These are phyloP conservation scores for Mesoclemmys tuberculata DNA, from an alignment of 2,113 vertebrate species.

Conservation along the genomic window DNA sequence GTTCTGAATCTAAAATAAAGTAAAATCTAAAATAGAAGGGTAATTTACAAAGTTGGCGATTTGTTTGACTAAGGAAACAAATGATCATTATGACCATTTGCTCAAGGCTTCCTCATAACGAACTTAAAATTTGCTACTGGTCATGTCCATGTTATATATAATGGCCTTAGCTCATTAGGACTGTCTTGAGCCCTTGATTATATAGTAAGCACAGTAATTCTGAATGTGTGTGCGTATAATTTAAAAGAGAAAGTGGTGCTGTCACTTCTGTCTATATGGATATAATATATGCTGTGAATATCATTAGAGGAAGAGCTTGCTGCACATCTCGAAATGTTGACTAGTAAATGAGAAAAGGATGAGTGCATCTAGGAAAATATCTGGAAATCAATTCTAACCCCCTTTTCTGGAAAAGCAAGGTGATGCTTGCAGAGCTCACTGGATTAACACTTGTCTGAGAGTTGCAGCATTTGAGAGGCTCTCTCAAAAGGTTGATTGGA, in stretches of 20 bases:
- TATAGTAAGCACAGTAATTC: neutral
- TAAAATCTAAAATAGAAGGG: too few species aligned
- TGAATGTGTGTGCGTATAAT: neutral
- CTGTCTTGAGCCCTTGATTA: neutral
- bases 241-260: neutral
- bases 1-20: neutral
- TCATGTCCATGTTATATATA: neutral
- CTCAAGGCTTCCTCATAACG: conserved; percentile 33
- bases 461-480: neutral
- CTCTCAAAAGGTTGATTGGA: neutral
- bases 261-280: neutral
- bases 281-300: neutral
- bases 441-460: neutral
- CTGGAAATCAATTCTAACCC: neutral
- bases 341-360: neutral
- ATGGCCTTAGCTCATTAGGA: neutral
- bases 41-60: neutral
- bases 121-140: neutral
- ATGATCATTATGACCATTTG: conserved; percentile 17
- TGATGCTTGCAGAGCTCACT: neutral
- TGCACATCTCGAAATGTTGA: neutral
- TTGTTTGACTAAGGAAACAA: neutral
- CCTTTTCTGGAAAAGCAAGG: neutral
- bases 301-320: neutral
- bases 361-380: neutral